phyloP scores from a whole-genome alignment of 2,113 vertebrate species.

The Pterocles orientalis region DNA sequence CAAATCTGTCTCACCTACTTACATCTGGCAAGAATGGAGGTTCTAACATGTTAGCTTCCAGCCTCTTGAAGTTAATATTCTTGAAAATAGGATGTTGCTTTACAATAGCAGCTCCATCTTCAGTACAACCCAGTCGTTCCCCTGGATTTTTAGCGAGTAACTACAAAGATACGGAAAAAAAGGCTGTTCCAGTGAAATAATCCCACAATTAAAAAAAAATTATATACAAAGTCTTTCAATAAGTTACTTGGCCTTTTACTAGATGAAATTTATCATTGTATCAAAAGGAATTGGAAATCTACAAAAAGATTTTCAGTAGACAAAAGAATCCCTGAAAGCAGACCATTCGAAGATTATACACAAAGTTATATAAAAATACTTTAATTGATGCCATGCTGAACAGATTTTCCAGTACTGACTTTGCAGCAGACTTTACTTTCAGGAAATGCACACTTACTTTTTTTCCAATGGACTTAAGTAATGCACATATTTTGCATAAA shows the following conservation, averaged over 20 bases:
- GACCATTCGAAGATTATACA: neutral
- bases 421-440: neutral
- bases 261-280: neutral
- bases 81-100: conserved; percentile 89
- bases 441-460: neutral
- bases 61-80: conserved; percentile 90
- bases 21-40: conserved; percentile 92
- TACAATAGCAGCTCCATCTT: conserved; percentile 80
- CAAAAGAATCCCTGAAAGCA: neutral
- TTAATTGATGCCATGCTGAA: neutral
- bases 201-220: neutral
- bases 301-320: neutral
- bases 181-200: neutral
- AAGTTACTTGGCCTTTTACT: neutral
- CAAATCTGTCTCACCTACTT: conserved; percentile 74
- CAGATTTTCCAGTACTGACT: neutral
- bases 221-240: neutral
- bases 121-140: conserved; percentile 84
- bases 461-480: neutral
- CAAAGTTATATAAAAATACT: neutral
- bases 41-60: conserved; percentile 88
- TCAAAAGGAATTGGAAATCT: neutral
- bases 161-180: conserved; percentile 57
- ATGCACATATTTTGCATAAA: neutral
- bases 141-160: conserved; percentile 88